phyloP scores from a whole-genome alignment of 2,113 vertebrate species.

The Oryzias javanicus region DNA sequence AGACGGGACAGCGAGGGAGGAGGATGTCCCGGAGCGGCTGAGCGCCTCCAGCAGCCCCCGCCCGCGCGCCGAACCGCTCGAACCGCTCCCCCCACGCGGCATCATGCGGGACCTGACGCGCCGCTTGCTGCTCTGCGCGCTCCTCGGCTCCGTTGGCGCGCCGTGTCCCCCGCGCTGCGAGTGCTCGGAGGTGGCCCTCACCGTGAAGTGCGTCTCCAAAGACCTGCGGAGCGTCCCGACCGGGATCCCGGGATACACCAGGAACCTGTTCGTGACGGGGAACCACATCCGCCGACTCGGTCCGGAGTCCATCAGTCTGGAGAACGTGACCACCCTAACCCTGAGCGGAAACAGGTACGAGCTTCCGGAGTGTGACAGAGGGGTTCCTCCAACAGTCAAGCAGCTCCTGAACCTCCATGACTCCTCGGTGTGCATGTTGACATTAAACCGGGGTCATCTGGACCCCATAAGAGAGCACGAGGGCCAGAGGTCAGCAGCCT shows the following conservation, averaged over 20 bases:
- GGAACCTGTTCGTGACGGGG: conserved; percentile 78
- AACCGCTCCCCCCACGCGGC: not conserved
- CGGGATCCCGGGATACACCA: conserved; percentile 76
- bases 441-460: no score
- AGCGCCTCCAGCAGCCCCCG: conserved; percentile 8
- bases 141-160: conserved; percentile 48
- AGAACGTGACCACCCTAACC: conserved; percentile 74
- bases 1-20: conserved; percentile 28
- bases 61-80: no score
- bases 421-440: no score
- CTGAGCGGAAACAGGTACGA: conserved; percentile 79
- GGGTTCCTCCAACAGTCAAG: no score
- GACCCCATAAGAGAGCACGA: no score
- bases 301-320: conserved; percentile 70
- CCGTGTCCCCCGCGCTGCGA: conserved; percentile 76
- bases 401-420: not conserved
- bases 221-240: conserved; percentile 70
- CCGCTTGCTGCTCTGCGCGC: conserved; percentile 47
- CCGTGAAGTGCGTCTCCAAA: conserved; percentile 81
- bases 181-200: conserved; percentile 81
- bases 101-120: conserved; percentile 59
- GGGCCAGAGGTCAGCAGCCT: no score
- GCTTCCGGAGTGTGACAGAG: not conserved
- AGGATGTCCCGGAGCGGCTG: conserved; percentile 44
- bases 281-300: conserved; percentile 72